Evolutionary conservation across 2,113 vertebrate species (phyloP), one percentile per base, ranked within the genome.

Genomic region (Todiramphus saurophagus): DNA sequence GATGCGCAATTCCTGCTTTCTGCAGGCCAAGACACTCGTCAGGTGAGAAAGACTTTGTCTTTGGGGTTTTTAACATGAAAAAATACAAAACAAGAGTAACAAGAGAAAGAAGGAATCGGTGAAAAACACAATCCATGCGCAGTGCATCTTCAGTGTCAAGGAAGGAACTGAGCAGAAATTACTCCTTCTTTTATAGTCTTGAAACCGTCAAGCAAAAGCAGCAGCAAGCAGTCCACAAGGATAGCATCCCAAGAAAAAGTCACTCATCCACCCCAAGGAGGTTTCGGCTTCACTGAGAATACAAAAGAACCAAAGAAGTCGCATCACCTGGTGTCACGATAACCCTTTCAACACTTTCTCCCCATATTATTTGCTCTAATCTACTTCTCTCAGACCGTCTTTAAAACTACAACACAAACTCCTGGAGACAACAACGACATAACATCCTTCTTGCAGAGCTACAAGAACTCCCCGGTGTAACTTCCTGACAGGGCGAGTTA

Each of bases 391-490:
- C 62, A 55, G 50, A 13, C 4, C 16, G n/a, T 39, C 15, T 62
- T 55, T 53, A 46, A 43, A 76, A 10, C 28, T 33, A 20, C 46
- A 46, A 2, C 4, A 59, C 11, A 19, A 19, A 62, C 16, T 67
- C 30, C 18, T 27, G 35, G 53, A 13, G 31, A 23, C 1, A 1
- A 53, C 9, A 5, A 33, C 1, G 1, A 16, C 10, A 1, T 10
- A 50, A 43, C 5, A 13, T 8, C 12, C 56, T 69, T 35, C 37
- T 41, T 44, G 28, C 35, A 44, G 50, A 79, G 50, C n/a, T 27
- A 12, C 23, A 64, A 35, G 10, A 43, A 53, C 18, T 55, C 39
- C 35, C 13, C 11, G 10, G 1, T 5, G 13, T 21, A 11, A 58
- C 21, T 78, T 63, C 48, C 8, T 16, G 11, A 50, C 35, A 53